Evolutionary conservation across 2,113 vertebrate genomes (phyloP).

Genomic region (Heterotis niloticus): DNA sequence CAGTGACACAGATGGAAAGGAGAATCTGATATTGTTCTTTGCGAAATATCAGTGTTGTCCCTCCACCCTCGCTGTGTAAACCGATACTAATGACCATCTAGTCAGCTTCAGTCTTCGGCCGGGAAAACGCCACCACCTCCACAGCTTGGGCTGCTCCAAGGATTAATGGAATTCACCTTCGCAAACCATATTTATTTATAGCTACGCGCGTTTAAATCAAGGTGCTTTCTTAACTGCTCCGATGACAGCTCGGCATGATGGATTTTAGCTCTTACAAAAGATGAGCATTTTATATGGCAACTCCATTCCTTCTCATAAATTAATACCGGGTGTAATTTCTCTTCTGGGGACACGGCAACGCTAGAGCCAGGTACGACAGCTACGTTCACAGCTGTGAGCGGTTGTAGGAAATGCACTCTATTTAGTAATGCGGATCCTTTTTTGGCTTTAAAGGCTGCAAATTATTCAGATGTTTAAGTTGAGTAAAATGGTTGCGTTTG

Average conservation of each 20-base stretch:
- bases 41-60: not conserved
- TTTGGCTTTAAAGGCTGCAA: not conserved
- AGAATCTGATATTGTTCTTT: not conserved
- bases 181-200: conserved; percentile 25
- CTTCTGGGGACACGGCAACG: not conserved
- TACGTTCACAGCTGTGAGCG: not conserved
- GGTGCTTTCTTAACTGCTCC: not conserved
- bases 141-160: not conserved
- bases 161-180: conserved; percentile 17
- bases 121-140: not conserved
- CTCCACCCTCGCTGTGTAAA: not conserved
- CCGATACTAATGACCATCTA: not conserved
- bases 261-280: conserved; percentile 11
- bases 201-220: conserved; percentile 13
- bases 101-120: not conserved
- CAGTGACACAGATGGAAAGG: not conserved
- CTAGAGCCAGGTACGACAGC: not conserved
- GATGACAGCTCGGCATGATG: not conserved
- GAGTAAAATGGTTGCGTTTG: no score
- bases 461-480: not conserved
- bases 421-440: not conserved
- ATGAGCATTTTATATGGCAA: not conserved
- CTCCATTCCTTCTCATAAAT: conserved; percentile 3
- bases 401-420: not conserved
- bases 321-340: conserved; percentile 8